A percentile compares a stretch with the other conserved stretches of the same genome.
These are phyloP conservation scores for Ametastegia equiseti DNA, from an alignment of 2,888 invertebrate genomes.

Conservation along the genomic window DNA sequence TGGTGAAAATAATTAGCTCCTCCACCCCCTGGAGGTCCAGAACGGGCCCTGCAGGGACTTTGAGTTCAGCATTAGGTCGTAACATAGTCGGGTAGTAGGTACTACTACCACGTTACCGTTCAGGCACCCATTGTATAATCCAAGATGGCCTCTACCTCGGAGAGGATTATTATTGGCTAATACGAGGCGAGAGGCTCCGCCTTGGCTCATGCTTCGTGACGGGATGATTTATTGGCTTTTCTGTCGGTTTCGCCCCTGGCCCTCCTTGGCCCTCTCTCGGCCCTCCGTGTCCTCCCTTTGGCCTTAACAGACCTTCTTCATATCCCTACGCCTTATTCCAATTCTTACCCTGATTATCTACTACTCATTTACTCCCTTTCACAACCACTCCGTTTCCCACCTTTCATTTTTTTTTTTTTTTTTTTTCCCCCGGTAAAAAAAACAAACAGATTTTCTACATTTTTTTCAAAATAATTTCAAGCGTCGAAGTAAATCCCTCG, in stretches of 20 bases:
- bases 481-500: no score
- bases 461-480: no score
- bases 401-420: no score
- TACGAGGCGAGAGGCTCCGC: slow-evolving; percentile 79
- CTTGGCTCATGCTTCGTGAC: slow-evolving; percentile 79
- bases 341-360: neutral
- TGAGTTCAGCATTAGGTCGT: slow-evolving; percentile 72
- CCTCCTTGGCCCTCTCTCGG: slow-evolving; percentile 25
- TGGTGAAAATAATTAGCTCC: slow-evolving; percentile 54
- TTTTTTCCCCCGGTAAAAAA: no score
- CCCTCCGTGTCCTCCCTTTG: slow-evolving; percentile 16
- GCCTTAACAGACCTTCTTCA: slow-evolving; percentile 19
- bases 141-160: slow-evolving; percentile 79
- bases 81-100: slow-evolving; percentile 12
- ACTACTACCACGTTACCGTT: slow-evolving; percentile 62
- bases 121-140: slow-evolving; percentile 76
- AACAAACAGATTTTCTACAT: no score
- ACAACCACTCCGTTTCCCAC: no score
- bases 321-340: neutral
- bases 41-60: slow-evolving; percentile 63
- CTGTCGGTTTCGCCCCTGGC: slow-evolving; percentile 75
- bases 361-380: neutral
- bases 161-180: slow-evolving; percentile 81
- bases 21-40: slow-evolving; percentile 68
- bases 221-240: slow-evolving; percentile 79